Conservation (phyloP, 2,797 vertebrate species). For the Ciconia nigra region DNA sequence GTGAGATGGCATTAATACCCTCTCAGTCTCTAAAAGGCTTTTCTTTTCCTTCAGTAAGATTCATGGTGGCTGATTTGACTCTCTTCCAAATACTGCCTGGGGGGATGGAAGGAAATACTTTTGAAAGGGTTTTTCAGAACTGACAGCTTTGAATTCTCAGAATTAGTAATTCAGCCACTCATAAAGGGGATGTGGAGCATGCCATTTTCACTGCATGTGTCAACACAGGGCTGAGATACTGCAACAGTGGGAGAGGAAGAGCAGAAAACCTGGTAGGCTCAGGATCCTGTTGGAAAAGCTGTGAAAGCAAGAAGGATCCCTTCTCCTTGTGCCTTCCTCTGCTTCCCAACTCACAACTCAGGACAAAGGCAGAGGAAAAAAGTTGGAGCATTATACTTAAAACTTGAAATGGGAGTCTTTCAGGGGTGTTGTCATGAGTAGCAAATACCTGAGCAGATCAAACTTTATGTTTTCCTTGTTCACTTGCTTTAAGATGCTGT, state of each 20-base stretch:
- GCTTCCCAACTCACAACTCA: background rate
- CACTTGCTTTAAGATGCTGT: background rate
- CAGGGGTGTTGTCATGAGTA: background rate
- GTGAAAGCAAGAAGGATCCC: background rate
- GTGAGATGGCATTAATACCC: background rate
- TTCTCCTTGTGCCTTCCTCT: background rate
- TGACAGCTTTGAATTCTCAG: background rate
- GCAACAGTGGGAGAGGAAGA: background rate
- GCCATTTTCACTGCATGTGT: background rate
- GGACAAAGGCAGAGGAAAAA: background rate
- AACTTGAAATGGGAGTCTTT: background rate
- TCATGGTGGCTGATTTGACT: background rate
- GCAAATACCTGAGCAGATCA: background rate
- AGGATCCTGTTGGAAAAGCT: background rate
- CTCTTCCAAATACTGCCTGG: background rate
- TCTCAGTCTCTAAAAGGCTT: background rate
- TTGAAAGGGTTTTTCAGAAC: background rate
- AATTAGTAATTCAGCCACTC: background rate
- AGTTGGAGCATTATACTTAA: background rate
- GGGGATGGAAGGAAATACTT: background rate
- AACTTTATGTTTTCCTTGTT: background rate
- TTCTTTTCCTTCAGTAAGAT: background rate
- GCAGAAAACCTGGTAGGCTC: background rate
- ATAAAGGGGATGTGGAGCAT: background rate
- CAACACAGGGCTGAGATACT: background rate